Evolutionary conservation across 2,797 vertebrate species (phyloP), one percentile per base, ranked within the genome.

Genomic region (Odontamblyopus rebecca): DNA sequence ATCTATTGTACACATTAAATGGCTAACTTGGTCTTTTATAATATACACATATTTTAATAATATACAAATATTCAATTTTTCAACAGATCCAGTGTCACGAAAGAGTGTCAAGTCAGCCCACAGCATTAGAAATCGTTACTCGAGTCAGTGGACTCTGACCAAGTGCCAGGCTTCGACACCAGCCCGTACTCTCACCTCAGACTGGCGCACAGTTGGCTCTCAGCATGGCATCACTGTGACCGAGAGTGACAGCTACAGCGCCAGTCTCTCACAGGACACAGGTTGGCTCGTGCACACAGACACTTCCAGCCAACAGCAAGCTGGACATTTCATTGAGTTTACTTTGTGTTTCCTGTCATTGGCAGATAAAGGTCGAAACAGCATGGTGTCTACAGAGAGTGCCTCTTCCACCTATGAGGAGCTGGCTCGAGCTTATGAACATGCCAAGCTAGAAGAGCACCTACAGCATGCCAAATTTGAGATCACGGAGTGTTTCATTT

Each of bases 401-500:
- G 98, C 98, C 86, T 99, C 98, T 69, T 99, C 98, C 75, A 99
- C 98, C 0, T 99, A 99, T 0, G 98, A 99, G 93, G 98, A 99
- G 88, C 87, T 99, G 92, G 98, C 98, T 0, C 93, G 98, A 82
- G 98, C 98, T 0, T 99, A 99, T 0, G 98, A 99, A 72, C 98
- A 99, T 0, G 98, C 98, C 89, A 98, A 98, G 92, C 96, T 99
- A 92, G 98, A 99, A 90, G 98, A 99, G 73, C 98, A 99, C 90
- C 94, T 99, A 88, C 93, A 98, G 76, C 97, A 99, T 5, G 98
- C 97, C 90, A 99, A 99, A 90, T 99, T 99, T 15, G 97, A 99
- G 93, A 98, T 99, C 93, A 98, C 97, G 0, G 97, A 99, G 91
- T 99, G 97, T 94, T 98, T 99, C 93, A 97, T 99, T 88, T 98